These are phyloP conservation scores for Sturnira hondurensis DNA, from an alignment of 2,113 vertebrate genomes.

Conservation along the genomic window DNA sequence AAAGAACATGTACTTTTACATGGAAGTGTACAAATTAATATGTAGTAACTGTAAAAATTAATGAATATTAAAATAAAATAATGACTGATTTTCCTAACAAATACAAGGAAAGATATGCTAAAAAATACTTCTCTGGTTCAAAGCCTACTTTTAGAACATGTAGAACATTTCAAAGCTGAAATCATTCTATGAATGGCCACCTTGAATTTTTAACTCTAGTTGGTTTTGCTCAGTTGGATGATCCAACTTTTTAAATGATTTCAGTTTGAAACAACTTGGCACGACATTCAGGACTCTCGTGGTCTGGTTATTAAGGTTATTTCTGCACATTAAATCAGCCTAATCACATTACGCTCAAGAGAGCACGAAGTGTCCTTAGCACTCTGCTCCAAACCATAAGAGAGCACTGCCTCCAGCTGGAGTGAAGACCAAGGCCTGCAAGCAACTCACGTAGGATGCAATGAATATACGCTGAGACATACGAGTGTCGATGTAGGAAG, in stretches of 20 bases:
- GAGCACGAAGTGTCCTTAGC: background rate
- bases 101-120: background rate
- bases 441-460: background rate
- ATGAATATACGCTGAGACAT: background rate
- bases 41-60: background rate
- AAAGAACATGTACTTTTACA: background rate
- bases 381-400: background rate
- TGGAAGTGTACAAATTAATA: background rate
- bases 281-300: background rate
- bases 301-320: background rate
- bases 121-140: background rate
- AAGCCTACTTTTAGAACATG: background rate
- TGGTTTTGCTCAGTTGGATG: background rate
- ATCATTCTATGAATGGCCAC: background rate
- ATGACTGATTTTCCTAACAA: background rate
- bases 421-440: background rate
- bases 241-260: background rate
- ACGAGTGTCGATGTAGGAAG: too few relatives aligned
- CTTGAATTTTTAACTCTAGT: background rate
- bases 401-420: background rate
- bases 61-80: background rate
- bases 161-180: background rate
- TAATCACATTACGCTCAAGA: background rate
- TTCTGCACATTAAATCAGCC: background rate
- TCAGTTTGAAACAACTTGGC: background rate